phyloP scores from a whole-genome alignment of 2,113 vertebrate genomes.

The Onychostoma macrolepis region DNA sequence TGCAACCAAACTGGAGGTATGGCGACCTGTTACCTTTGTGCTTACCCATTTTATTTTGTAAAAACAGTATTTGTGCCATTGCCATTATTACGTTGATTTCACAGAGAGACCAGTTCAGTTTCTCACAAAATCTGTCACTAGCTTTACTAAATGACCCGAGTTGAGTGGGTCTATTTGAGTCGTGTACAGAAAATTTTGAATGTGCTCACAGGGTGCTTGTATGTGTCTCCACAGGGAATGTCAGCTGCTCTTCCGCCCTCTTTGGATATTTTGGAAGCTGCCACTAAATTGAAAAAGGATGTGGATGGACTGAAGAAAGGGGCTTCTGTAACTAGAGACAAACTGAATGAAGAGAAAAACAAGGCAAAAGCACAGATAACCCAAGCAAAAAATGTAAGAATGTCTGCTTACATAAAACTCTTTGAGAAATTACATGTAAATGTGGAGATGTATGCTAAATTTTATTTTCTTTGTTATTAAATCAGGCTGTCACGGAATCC shows the following conservation, averaged over 20 bases:
- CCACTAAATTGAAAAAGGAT: slow-evolving; percentile 53
- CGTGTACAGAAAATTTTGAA: background rate
- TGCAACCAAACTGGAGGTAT: slow-evolving; percentile 80
- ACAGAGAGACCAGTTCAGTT: background rate
- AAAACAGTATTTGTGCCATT: background rate
- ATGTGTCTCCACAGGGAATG: slow-evolving; percentile 52
- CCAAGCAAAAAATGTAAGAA: slow-evolving; percentile 63
- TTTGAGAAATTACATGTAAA: background rate
- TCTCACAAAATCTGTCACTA: background rate
- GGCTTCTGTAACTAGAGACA: rapidly evolving
- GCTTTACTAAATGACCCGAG: background rate
- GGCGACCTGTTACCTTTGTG: background rate
- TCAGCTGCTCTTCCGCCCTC: slow-evolving; percentile 39
- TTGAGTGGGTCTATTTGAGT: background rate
- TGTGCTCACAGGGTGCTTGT: slow-evolving; percentile 1
- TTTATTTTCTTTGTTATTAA: background rate
- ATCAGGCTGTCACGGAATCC: slow-evolving; percentile 60
- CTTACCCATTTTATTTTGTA: background rate
- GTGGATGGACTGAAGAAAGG: slow-evolving; percentile 40
- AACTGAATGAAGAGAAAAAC: slow-evolving; percentile 30
- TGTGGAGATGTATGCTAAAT: background rate
- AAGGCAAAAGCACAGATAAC: slow-evolving; percentile 23
- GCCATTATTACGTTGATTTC: background rate
- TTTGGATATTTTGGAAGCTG: slow-evolving; percentile 38
- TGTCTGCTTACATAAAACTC: background rate